Conservation (phyloP, 2,888 invertebrate species). For the Capitulum mitella region DNA sequence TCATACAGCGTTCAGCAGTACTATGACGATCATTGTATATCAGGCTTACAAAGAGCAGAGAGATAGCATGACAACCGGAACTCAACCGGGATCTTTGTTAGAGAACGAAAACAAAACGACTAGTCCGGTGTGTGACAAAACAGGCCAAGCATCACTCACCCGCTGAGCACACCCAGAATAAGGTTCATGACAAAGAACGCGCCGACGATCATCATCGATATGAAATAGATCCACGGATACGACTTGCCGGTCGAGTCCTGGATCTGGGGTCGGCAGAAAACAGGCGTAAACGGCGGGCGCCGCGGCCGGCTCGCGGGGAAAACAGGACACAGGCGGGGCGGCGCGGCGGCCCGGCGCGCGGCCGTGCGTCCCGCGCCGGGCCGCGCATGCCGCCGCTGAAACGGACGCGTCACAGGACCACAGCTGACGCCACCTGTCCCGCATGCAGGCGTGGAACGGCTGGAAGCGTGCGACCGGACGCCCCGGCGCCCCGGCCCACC, state of each 20-base stretch:
- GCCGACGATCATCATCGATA: constrained; percentile 97
- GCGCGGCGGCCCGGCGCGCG: no score
- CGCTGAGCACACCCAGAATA: constrained; percentile 99
- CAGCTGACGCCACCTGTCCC: neutral
- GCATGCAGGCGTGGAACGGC: neutral
- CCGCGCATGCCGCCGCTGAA: neutral
- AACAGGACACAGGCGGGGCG: neutral
- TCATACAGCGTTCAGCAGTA: neutral
- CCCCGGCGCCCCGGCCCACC: neutral
- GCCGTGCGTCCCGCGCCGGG: neutral
- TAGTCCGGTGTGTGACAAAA: no score
- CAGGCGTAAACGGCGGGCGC: neutral
- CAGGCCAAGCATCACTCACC: constrained; percentile 57
- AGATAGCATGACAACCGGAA: neutral
- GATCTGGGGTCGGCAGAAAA: constrained; percentile 41
- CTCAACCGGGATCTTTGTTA: neutral
- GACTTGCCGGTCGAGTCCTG: constrained; percentile 50
- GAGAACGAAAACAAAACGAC: no score
- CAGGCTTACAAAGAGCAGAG: neutral
- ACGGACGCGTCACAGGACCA: neutral
- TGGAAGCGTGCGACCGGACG: neutral
- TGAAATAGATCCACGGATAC: constrained; percentile 65
- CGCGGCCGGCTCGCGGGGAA: neutral
- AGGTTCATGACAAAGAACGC: constrained; percentile 99
- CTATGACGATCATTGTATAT: neutral